Base-by-base conservation (phyloP, 1,140 invertebrate genomes). In the Solen grandis region DNA sequence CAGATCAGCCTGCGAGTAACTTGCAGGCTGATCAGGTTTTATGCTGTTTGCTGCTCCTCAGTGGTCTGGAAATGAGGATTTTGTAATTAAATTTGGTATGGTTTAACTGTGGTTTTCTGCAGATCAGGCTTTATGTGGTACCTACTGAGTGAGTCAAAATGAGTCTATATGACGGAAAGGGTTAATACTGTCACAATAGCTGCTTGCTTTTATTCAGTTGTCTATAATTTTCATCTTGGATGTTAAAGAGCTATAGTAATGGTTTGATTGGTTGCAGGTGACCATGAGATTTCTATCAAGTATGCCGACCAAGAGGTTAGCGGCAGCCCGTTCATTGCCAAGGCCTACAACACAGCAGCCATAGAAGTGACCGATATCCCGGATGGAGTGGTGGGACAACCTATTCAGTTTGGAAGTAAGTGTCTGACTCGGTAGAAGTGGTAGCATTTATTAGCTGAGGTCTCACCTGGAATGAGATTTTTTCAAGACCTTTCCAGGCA, bases 281-380 rank as follows among this genome's bases (percentile, higher is more conserved):
- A 96, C 1, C 97, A 99, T 91, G 95, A 95, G 59, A 95, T 99
- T 59, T 95, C 95, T 59, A 95, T 98, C 38, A 96, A 97, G 90
- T 98, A 98, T 91, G 97, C 97, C 92, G 96, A 96, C 27, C 95
- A 96, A 85, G 95, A 96, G 10, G 96, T 98, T 8, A 94, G 96
- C 91, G 97, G 97, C 29, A 98, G 97, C 73, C 98, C 98, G 35
- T 98, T 98, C 90, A 93, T 96, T 59, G 96, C 97, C 69, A 99
- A 99, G 93, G 97, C 97, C 1, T 99, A 98, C 92, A 97, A 99
- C 93, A 85, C 90, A 35, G 78, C 95, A 74, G 97, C 97, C 70
- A 99, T 99, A 84, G 95, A 96, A 85, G 97, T 99, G 46, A 96
- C 96, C 46, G 95, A 76, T 95, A 95, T 54, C 1, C 29, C 74